phyloP scores from a whole-genome alignment of 2,113 vertebrate genomes.

The Patagioenas fasciata region DNA sequence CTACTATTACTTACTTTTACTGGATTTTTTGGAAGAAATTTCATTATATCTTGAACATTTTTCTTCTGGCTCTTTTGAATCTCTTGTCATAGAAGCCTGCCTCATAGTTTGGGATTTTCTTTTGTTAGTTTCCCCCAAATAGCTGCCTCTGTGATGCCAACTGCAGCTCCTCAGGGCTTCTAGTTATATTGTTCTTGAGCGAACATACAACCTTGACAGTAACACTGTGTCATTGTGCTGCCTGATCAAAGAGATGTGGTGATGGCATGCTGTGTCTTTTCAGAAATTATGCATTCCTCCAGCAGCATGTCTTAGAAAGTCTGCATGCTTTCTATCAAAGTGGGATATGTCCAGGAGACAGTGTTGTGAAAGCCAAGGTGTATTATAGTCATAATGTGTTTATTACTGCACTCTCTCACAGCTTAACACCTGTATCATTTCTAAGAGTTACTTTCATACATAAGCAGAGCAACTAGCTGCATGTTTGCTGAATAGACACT shows the following conservation, averaged over 20 bases:
- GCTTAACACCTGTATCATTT: neutral
- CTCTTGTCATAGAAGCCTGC: neutral
- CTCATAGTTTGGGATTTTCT: neutral
- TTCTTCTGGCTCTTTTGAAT: neutral
- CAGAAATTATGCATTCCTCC: neutral
- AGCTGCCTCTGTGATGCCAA: neutral
- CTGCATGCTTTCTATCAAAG: neutral
- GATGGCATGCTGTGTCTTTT: neutral
- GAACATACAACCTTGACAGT: neutral
- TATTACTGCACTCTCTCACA: neutral
- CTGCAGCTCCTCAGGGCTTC: neutral
- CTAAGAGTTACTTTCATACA: neutral
- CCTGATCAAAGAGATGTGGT: neutral
- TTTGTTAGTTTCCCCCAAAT: neutral
- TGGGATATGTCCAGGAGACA: neutral
- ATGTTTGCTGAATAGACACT: neutral
- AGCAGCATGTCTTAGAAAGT: neutral
- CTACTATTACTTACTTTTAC: neutral
- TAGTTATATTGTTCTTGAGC: neutral
- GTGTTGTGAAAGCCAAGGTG: neutral
- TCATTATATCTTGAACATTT: neutral
- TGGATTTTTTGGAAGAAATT: neutral
- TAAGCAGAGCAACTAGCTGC: neutral
- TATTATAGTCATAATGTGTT: neutral
- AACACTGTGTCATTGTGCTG: neutral